These are phyloP conservation scores for Halichoeres trimaculatus DNA, from an alignment of 2,113 vertebrate species.

Conservation along the genomic window DNA sequence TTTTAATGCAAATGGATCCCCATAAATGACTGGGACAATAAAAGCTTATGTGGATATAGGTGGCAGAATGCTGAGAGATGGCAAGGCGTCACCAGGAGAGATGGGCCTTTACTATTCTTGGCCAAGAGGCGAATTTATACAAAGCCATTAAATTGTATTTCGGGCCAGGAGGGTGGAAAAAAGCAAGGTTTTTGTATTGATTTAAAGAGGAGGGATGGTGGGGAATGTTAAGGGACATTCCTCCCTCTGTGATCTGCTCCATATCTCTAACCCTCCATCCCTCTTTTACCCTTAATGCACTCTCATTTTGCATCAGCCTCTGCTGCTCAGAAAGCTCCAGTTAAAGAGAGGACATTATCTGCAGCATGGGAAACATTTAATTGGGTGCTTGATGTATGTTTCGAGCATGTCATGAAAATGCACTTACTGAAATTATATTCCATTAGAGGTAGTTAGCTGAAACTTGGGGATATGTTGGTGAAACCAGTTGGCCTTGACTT, in stretches of 20 bases:
- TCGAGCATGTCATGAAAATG: slow-evolving; percentile 12
- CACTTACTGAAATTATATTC: slow-evolving; percentile 16
- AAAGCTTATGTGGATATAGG: slow-evolving; percentile 44
- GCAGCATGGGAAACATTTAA: slow-evolving; percentile 29
- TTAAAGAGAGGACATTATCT: slow-evolving; percentile 22
- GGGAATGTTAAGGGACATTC: slow-evolving; percentile 38
- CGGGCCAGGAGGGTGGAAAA: slow-evolving; percentile 9
- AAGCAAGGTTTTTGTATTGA: slow-evolving; percentile 49
- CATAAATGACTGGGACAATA: slow-evolving; percentile 52
- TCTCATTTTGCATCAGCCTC: slow-evolving; percentile 31
- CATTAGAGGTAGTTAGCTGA: slow-evolving; percentile 26
- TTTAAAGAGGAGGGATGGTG: slow-evolving; percentile 47
- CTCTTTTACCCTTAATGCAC: slow-evolving; percentile 8
- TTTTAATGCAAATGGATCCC: slow-evolving; percentile 68
- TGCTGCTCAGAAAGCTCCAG: slow-evolving; percentile 19
- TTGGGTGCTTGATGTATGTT: slow-evolving; percentile 33
- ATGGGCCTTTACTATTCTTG: slow-evolving; percentile 37
- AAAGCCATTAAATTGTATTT: slow-evolving; percentile 46
- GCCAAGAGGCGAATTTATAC: slow-evolving; percentile 35
- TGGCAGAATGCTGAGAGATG: slow-evolving; percentile 42
- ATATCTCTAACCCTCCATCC: slow-evolving; percentile 14
- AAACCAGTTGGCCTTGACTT: slow-evolving; percentile 11
- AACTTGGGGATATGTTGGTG: slow-evolving; percentile 9
- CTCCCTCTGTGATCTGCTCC: slow-evolving; percentile 25
- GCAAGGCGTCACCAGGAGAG: slow-evolving; percentile 36